A percentile compares a stretch with the other conserved stretches of the same genome.
Conservation (phyloP, 2,113 vertebrate genomes). For the Dendrocopos noguchii region DNA sequence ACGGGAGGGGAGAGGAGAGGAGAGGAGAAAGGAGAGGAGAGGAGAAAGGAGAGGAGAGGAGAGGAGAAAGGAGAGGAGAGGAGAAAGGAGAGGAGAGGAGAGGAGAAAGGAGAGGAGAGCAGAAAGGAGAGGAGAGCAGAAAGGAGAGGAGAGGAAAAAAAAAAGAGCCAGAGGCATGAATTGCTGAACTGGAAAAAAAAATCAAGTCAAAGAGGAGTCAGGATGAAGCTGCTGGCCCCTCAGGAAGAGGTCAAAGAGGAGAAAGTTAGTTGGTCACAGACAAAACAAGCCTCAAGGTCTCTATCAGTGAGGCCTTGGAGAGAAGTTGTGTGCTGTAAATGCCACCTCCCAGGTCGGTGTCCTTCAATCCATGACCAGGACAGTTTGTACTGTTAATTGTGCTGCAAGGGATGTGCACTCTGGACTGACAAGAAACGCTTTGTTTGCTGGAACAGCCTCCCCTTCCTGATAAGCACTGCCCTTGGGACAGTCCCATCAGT, state of each 20-base stretch:
- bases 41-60: not conserved
- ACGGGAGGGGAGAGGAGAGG: too few species aligned
- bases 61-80: too few species aligned
- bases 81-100: too few species aligned
- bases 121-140: too few species aligned
- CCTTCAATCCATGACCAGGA: not conserved
- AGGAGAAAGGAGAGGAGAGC: too few species aligned
- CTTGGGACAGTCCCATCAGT: not conserved
- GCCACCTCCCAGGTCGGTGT: constrained; percentile 16
- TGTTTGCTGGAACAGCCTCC: not conserved
- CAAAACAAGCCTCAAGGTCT: not conserved
- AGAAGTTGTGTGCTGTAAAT: not conserved
- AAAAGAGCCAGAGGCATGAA: not conserved
- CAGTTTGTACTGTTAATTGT: not conserved
- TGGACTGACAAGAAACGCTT: not conserved
- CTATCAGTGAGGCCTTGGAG: not conserved
- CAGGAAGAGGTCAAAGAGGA: not conserved
- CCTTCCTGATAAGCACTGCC: not conserved
- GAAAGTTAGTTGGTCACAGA: not conserved
- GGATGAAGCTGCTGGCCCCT: not conserved
- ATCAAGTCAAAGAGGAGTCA: not conserved
- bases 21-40: not conserved
- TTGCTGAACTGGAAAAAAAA: not conserved
- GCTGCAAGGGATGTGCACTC: constrained; percentile 6
- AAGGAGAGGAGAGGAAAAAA: too few species aligned